Percentiles rank a stretch among this genome's conserved stretches.
Conservation (phyloP, 1,140 invertebrate genomes). For the Drosophila lacteicornis region DNA sequence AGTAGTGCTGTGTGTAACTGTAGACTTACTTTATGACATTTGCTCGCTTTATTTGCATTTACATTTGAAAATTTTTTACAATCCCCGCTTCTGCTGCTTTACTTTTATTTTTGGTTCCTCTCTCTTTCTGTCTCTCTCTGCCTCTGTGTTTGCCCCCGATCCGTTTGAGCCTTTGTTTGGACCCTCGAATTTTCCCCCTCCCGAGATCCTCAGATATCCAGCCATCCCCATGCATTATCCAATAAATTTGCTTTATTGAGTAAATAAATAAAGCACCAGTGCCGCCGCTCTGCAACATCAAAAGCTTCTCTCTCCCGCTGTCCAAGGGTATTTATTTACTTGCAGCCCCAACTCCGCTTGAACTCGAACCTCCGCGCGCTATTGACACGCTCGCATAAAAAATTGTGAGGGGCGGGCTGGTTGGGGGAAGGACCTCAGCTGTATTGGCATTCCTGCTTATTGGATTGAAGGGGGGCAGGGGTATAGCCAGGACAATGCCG, state of each 20-base stretch:
- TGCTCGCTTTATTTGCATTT: slow-evolving; percentile 77
- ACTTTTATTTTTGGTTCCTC: slow-evolving; percentile 6
- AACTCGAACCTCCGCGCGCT: background rate
- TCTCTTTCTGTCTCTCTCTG: slow-evolving; percentile 21
- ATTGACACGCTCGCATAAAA: slow-evolving; percentile 38
- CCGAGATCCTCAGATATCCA: slow-evolving; percentile 6
- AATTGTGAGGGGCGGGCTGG: background rate
- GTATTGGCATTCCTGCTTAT: slow-evolving; percentile 55
- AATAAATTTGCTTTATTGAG: slow-evolving; percentile 82
- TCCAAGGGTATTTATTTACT: slow-evolving; percentile 50
- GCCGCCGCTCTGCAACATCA: slow-evolving; percentile 48
- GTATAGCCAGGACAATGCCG: slow-evolving; percentile 7
- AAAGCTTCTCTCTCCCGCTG: slow-evolving; percentile 33
- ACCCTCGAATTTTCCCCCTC: background rate
- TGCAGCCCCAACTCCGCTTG: background rate
- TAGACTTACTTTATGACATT: slow-evolving; percentile 79
- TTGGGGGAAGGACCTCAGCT: slow-evolving; percentile 19
- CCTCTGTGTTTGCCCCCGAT: slow-evolving; percentile 18
- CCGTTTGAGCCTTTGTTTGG: slow-evolving; percentile 52
- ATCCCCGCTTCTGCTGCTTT: background rate
- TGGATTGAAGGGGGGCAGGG: slow-evolving; percentile 24
- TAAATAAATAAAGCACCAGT: slow-evolving; percentile 78
- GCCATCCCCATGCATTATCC: slow-evolving; percentile 61
- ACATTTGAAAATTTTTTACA: slow-evolving; percentile 65
- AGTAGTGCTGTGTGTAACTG: slow-evolving; percentile 40